Base-by-base conservation (phyloP, 2,888 invertebrate genomes). In the Cosmia trapezina region DNA sequence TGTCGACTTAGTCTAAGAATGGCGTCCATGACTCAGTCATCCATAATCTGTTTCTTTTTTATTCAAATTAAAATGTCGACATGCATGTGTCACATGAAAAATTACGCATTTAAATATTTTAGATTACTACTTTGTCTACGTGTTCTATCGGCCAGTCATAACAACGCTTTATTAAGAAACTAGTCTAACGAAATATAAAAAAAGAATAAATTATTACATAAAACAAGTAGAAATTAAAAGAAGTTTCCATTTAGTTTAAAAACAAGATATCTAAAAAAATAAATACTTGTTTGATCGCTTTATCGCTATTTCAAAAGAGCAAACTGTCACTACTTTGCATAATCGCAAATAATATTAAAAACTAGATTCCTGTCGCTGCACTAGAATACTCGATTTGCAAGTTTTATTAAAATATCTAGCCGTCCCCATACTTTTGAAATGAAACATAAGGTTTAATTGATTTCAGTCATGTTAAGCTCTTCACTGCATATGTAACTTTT, bases 281-380 rank as follows among this genome's bases (percentile, higher is more conserved):
- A 47, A 60, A 64, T 7, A 63, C 57, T 17, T 11, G 45, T 28
- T 17, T 37, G 62, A n/a, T 63, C 37, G n/a, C 62, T 14, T 28
- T 76, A 49, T 53, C 12, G 19, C 49, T 57, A 47, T 5, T 56
- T 64, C 17, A 54, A 80, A 77, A 80, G 41, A 61, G 47, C 51
- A 57, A 75, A 78, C 47, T 69, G 69, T 76, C 56, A 68, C 63
- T 45, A 12, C 51, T 80, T 80, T 80, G 56, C 76, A 68, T 80
- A 78, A 60, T 74, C 41, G 41, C 41, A 67, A 45, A 45, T 47
- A 28, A 28, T 73, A 56, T 51, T 56, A 61, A 61, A 80, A 53
- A 56, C 56, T 33, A 53, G 41, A 61, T 54, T 57, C 17, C 51
- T 47, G 43, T 56, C 53, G 22, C 56, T 61, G 47, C 33, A 61